Conservation (phyloP, 2,888 invertebrate species). For the Euzetes globulus region DNA sequence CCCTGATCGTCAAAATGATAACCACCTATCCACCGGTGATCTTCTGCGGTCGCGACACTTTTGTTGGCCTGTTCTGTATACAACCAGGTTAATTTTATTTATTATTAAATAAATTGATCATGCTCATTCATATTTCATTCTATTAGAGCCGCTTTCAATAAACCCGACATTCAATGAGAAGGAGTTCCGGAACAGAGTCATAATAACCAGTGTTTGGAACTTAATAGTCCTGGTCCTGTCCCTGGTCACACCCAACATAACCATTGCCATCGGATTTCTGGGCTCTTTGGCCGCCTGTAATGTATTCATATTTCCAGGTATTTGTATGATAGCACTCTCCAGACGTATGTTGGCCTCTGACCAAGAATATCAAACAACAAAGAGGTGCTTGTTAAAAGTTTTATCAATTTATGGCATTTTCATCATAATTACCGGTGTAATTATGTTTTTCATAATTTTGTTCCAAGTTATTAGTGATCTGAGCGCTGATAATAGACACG, state of each 20-base stretch:
- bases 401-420: constrained; percentile 21
- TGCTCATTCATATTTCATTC: neutral
- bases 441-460: constrained; percentile 27
- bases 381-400: neutral
- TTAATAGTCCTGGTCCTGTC: constrained; percentile 34
- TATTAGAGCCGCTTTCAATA: neutral
- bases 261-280: constrained; percentile 55
- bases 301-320: constrained; percentile 55
- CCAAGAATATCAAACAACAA: neutral
- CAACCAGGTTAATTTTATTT: neutral
- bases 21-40: constrained; percentile 50
- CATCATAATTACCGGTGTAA: constrained; percentile 22
- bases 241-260: constrained; percentile 51
- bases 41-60: constrained; percentile 47
- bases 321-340: constrained; percentile 31
- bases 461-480: neutral
- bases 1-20: constrained; percentile 51
- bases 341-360: neutral
- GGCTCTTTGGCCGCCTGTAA: constrained; percentile 57
- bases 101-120: neutral
- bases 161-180: neutral
- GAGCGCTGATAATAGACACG: too few species aligned
- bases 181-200: neutral
- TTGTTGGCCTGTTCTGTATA: neutral
- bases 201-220: constrained; percentile 37